These are phyloP conservation scores for Sinonovacula constricta DNA, from an alignment of 1,140 invertebrate species.

Conservation along the genomic window DNA sequence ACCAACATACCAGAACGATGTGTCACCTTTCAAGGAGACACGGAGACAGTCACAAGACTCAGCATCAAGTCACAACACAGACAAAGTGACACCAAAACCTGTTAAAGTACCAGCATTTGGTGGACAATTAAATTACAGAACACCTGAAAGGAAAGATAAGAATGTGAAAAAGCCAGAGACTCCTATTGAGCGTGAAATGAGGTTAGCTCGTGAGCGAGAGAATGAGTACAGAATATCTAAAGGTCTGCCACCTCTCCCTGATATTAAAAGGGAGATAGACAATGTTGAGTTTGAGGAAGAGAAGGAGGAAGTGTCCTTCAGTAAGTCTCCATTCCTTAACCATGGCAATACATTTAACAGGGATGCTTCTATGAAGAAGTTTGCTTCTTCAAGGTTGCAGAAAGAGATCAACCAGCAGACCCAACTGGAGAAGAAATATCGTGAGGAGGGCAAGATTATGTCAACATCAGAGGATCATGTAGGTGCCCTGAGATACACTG, in stretches of 20 bases:
- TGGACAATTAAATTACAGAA: constrained; percentile 20
- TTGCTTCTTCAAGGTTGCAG: constrained; percentile 67
- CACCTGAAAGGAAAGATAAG: constrained; percentile 39
- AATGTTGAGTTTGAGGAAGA: constrained; percentile 42
- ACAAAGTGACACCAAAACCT: constrained; percentile 62
- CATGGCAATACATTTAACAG: background rate
- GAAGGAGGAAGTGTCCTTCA: background rate
- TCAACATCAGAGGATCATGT: constrained; percentile 73
- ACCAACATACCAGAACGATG: constrained; percentile 57
- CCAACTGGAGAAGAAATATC: constrained; percentile 63
- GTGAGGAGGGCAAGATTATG: constrained; percentile 70
- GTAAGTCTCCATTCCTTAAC: constrained; percentile 4
- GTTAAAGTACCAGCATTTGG: constrained; percentile 9
- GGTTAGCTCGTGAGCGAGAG: constrained; percentile 80
- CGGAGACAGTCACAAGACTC: constrained; percentile 57
- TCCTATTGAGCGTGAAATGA: constrained; percentile 82
- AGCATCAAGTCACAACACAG: constrained; percentile 56
- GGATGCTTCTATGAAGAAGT: constrained; percentile 59
- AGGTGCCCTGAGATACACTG: constrained; percentile 66
- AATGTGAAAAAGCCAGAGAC: constrained; percentile 76
- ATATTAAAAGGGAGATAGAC: no score
- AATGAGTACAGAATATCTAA: constrained; percentile 79
- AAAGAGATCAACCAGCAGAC: constrained; percentile 69
- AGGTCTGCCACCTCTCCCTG: constrained; percentile 66
- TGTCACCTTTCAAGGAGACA: constrained; percentile 55